These are phyloP conservation scores for Oceanites oceanicus DNA, from an alignment of 2,113 vertebrate species.

Conservation along the genomic window DNA sequence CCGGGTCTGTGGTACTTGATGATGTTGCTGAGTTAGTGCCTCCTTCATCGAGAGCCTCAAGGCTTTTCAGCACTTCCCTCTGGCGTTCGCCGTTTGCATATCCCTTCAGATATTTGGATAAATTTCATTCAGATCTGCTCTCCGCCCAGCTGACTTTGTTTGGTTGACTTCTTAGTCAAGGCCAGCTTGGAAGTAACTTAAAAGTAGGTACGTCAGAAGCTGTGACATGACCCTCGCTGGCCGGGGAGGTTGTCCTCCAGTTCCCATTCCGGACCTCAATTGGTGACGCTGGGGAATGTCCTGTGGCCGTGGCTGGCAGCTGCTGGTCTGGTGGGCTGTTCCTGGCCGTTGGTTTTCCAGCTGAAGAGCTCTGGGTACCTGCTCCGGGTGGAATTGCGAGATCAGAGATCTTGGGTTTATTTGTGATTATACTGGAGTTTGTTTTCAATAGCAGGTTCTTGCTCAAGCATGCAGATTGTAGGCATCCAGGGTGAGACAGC, in stretches of 20 bases:
- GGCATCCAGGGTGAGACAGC: neutral
- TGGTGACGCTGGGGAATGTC: accelerated
- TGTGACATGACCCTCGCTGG: accelerated
- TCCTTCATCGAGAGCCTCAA: neutral
- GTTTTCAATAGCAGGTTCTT: neutral
- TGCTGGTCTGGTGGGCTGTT: neutral
- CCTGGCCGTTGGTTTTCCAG: neutral
- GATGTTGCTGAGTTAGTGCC: neutral
- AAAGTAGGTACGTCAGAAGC: neutral
- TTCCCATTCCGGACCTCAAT: neutral
- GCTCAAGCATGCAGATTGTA: neutral
- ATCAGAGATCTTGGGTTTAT: neutral
- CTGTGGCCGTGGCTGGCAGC: neutral
- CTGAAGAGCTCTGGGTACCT: neutral
- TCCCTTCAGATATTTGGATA: neutral
- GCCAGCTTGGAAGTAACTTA: neutral
- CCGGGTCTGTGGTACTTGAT: neutral
- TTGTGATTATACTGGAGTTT: neutral
- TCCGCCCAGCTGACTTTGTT: neutral
- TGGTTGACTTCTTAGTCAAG: neutral
- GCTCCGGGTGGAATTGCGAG: neutral
- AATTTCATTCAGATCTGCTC: neutral
- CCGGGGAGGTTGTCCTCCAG: accelerated
- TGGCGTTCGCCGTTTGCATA: neutral
- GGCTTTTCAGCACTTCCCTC: neutral